These are phyloP conservation scores for Loxodonta africana DNA, from an alignment of 2,113 vertebrate genomes.

Conservation along the genomic window DNA sequence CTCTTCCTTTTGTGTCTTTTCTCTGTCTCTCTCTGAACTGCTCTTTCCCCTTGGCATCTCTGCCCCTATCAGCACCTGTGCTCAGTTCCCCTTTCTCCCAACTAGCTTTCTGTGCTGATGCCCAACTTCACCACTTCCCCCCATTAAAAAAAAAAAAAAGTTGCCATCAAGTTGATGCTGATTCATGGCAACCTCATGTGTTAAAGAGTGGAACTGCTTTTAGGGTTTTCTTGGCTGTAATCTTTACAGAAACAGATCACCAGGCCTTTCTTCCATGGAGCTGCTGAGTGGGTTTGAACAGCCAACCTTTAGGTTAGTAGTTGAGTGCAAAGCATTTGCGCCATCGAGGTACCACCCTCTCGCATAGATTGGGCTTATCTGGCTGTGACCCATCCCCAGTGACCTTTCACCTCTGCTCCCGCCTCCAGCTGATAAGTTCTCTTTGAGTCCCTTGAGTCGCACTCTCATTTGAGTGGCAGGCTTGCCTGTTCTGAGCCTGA, in stretches of 20 bases:
- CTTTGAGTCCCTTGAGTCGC: neutral
- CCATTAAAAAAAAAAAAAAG: neutral
- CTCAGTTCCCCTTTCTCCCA: neutral
- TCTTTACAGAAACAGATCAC: no score
- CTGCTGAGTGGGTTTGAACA: neutral
- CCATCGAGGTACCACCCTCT: neutral
- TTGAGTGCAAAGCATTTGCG: no score
- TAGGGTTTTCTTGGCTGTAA: no score
- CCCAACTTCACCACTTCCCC: neutral
- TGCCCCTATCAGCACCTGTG: neutral
- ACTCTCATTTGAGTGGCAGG: fast-evolving
- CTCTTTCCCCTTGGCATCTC: fast-evolving
- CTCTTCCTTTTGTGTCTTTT: neutral
- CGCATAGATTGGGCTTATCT: neutral
- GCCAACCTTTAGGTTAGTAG: no score
- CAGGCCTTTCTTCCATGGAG: neutral
- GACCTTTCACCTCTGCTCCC: neutral
- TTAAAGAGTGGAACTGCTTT: no score
- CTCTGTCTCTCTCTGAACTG: neutral
- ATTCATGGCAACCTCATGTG: neutral
- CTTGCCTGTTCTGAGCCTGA: neutral
- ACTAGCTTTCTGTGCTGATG: neutral
- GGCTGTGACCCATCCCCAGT: fast-evolving
- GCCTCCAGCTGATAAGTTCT: neutral
- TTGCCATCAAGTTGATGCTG: neutral